phyloP scores from a whole-genome alignment of 2,797 vertebrate genomes.

The Sylvilagus floridanus region DNA sequence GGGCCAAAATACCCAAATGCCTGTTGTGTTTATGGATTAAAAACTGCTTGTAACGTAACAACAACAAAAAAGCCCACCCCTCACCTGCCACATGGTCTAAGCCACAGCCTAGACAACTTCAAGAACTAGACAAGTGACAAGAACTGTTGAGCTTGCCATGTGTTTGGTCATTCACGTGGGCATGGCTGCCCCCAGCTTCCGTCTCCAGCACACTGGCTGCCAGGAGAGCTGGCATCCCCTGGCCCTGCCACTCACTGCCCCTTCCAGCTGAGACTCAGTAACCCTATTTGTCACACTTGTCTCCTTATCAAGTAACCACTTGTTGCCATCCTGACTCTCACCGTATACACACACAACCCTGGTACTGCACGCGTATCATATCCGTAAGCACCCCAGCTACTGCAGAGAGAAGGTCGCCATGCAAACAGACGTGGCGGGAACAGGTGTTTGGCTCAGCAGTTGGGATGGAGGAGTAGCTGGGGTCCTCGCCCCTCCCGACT shows the following conservation, averaged over 20 bases:
- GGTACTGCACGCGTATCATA: too few species aligned
- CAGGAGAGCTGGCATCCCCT: not conserved
- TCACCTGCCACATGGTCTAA: not conserved
- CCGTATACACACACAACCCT: not conserved
- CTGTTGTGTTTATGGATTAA: conserved; percentile 90
- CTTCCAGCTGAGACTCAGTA: not conserved
- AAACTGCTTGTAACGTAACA: conserved; percentile 81
- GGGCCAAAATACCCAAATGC: conserved; percentile 88
- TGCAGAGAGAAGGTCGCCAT: not conserved
- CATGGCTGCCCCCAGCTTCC: not conserved
- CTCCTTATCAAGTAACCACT: not conserved
- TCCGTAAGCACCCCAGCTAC: not conserved
- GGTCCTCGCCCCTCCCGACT: too few species aligned
- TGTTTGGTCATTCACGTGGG: not conserved
- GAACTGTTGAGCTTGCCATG: too few species aligned
- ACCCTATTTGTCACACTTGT: not conserved
- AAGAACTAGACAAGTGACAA: not conserved
- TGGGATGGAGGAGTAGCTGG: too few species aligned
- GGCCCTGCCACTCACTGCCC: not conserved
- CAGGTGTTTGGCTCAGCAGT: too few species aligned
- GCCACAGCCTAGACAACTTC: not conserved
- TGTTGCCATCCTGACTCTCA: not conserved
- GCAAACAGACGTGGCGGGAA: too few species aligned
- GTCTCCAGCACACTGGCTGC: not conserved
- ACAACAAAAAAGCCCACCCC: too few species aligned